These are phyloP conservation scores for Clarias fuscus DNA, from an alignment of 2,797 vertebrate species.

Conservation along the genomic window DNA sequence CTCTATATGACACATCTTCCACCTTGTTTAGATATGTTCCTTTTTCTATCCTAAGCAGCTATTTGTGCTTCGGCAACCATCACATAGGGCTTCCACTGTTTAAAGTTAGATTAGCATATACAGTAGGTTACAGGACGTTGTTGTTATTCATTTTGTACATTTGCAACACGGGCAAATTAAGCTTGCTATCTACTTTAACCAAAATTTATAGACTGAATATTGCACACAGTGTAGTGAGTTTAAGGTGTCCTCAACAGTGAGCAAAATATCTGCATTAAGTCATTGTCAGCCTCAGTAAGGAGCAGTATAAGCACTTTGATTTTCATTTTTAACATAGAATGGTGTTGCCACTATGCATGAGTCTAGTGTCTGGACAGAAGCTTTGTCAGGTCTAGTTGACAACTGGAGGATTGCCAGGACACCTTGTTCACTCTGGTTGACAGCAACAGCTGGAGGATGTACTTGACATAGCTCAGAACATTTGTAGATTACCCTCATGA, in stretches of 20 bases:
- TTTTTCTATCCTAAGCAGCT: neutral
- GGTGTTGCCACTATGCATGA: neutral
- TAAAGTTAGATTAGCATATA: neutral
- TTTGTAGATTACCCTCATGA: neutral
- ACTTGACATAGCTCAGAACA: neutral
- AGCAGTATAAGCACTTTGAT: neutral
- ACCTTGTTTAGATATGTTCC: too few species aligned
- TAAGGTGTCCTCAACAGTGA: neutral
- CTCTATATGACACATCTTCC: too few species aligned
- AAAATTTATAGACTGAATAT: neutral
- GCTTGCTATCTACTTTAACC: neutral
- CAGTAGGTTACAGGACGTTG: neutral
- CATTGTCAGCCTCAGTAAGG: neutral
- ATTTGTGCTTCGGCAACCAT: neutral
- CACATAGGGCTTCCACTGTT: neutral
- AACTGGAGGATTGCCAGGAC: neutral
- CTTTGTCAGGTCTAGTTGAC: neutral
- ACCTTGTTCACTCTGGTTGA: neutral
- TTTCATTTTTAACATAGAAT: neutral
- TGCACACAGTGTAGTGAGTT: neutral
- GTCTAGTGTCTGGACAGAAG: neutral
- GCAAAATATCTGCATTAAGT: neutral
- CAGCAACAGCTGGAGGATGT: neutral
- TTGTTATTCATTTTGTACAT: neutral
- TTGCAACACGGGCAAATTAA: neutral